phyloP scores from a whole-genome alignment of 1,140 invertebrate genomes.

The Drosophila paulistorum region DNA sequence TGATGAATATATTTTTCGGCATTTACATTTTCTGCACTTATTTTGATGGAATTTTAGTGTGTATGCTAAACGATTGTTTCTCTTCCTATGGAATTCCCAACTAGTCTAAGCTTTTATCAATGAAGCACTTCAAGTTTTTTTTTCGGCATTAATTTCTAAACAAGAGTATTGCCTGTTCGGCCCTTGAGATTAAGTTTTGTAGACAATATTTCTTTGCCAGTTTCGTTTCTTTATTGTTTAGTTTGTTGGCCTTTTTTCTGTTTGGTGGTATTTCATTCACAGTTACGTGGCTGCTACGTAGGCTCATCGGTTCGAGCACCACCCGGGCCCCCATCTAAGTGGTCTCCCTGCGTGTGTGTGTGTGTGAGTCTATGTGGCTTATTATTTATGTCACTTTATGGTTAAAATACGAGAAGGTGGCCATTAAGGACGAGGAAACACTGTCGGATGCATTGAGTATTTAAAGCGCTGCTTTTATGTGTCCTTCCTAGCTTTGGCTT shows the following conservation, averaged over 20 bases:
- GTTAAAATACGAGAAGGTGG: not conserved
- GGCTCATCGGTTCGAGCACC: constrained; percentile 13
- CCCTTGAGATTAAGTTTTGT: not conserved
- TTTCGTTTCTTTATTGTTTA: constrained; percentile 42
- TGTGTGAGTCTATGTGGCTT: constrained; percentile 44
- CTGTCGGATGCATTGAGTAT: constrained; percentile 38
- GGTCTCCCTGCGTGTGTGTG: not conserved
- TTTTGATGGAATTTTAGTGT: no score
- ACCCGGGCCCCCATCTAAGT: not conserved
- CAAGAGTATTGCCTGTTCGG: constrained; percentile 29
- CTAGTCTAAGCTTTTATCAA: no score
- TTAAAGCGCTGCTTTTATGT: constrained; percentile 41
- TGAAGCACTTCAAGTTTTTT: no score
- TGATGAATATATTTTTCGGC: no score
- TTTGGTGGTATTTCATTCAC: constrained; percentile 49
- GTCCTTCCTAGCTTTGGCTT: constrained; percentile 31
- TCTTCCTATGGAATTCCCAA: no score
- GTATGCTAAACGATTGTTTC: no score
- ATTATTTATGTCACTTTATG: constrained; percentile 57
- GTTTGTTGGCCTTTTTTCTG: constrained; percentile 37
- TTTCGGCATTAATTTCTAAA: no score
- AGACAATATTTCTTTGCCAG: constrained; percentile 18
- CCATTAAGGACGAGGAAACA: constrained; percentile 5
- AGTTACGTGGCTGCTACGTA: constrained; percentile 41
- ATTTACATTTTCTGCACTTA: no score